Base-by-base conservation (phyloP, 2,888 invertebrate genomes). In the Campoplex nolae region DNA sequence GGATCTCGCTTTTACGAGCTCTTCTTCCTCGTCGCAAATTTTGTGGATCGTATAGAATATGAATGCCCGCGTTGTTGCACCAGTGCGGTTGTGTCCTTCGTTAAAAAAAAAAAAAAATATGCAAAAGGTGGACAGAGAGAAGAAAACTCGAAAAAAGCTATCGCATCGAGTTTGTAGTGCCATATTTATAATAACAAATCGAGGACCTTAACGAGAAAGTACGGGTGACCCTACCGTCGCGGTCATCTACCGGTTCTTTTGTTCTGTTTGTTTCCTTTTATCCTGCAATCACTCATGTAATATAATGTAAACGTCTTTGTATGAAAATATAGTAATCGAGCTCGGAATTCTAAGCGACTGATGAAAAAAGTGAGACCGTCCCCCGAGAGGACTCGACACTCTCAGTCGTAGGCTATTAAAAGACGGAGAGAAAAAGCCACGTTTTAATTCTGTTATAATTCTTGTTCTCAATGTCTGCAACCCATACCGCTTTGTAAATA, bases 401-500 rank as follows among this genome's bases (percentile, higher is more conserved):
- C 74, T 74, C 65, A 74, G 78, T 82, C 54, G 42, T 84, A 87
- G 82, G 75, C 65, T 82, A 85, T 85, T 65, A 54, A 85, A 75
- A 75, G 74, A 85, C 67, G 54, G 73, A 38, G 7, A 68, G 38
- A 23, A 65, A 42, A 58, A 70, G 51, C 56, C 35, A 74, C 54
- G 62, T 73, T 77, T 75, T 56, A 62, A 77, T 78, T 87, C 81
- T 87, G 68, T 84, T 48, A 73, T 80, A 74, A 81, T 67, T 82
- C 86, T 81, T 84, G 84, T 80, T 76, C 78, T 38, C 65, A 54
- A 62, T 58, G 81, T 68, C 65, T 56, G 54, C 58, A 83, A 86
- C 75, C 62, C 75, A 51, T 82, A 79, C 86, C 90, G 90, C 90
- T 92, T 93, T 93, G 93, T 93, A 93, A 88, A 92, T 92, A 92